Conservation (phyloP, 2,113 vertebrate genomes). For the Carollia perspicillata region DNA sequence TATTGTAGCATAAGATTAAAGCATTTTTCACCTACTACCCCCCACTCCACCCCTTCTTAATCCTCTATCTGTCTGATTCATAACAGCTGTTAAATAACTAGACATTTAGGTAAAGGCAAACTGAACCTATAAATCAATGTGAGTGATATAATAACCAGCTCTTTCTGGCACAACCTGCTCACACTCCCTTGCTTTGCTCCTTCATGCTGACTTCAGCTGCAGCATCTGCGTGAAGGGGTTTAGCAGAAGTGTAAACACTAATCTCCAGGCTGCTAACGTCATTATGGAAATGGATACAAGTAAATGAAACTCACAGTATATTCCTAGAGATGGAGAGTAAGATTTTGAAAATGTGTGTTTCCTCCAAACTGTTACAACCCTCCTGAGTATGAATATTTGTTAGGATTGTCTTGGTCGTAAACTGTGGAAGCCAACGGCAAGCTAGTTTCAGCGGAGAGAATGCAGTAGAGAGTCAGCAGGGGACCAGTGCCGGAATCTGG, state of each 20-base stretch:
- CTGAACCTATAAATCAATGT: slow-evolving; percentile 78
- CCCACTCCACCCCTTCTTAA: slow-evolving; percentile 62
- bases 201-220: slow-evolving; percentile 72
- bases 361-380: neutral
- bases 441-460: neutral
- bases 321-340: neutral
- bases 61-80: slow-evolving; percentile 80
- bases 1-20: slow-evolving; percentile 82
- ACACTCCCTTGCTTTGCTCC: slow-evolving; percentile 62
- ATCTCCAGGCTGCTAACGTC: neutral
- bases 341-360: neutral
- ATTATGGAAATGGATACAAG: slow-evolving; percentile 24
- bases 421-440: neutral
- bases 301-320: neutral
- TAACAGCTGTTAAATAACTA: slow-evolving; percentile 84
- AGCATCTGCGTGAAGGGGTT: slow-evolving; percentile 62
- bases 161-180: slow-evolving; percentile 59
- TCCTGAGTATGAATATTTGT: neutral
- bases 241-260: slow-evolving; percentile 56
- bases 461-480: neutral
- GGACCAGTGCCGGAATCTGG: neutral
- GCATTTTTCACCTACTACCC: slow-evolving; percentile 74
- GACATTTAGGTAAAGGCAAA: slow-evolving; percentile 80
- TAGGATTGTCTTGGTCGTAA: neutral
- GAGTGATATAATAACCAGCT: slow-evolving; percentile 72